Base-by-base conservation (phyloP, 2,888 invertebrate species). In the Anoplius nigerrimus region DNA sequence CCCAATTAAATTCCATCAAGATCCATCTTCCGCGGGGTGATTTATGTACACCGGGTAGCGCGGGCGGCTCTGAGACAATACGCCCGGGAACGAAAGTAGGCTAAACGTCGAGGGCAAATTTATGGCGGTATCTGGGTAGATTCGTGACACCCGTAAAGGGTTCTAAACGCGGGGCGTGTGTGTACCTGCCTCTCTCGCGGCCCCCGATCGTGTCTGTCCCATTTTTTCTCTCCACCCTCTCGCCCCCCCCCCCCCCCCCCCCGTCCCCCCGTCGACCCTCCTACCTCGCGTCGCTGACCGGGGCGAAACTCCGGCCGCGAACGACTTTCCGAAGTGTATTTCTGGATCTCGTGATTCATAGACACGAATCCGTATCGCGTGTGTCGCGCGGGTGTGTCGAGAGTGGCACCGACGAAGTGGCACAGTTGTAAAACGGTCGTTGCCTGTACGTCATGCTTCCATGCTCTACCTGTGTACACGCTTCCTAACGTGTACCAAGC, bases 291-390 rank as follows among this genome's bases (percentile, higher is more conserved):
- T 18, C 64, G 16, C 54, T 42, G 63, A 24, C 45, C 53, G 51
- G 43, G 24, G 34, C 34, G 11, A 34, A 34, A 34, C 34, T 6
- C 34, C 11, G 4, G 16, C 59, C 51, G 54, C 60, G 51, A 69
- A 64, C 34, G 8, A n/a, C 4, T 34, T 34, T 34, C 68, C 59
- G 66, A 34, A 34, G 34, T 34, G 34, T 77, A 79, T 77, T 78
- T 79, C 70, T 60, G 69, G 70, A 65, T 67, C 58, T 64, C 59
- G 57, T 79, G 79, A 77, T 75, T 77, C 77, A 71, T 53, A 51
- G 51, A 11, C 62, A 16, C 18, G 64, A 63, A 72, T 70, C 64
- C 42, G 18, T 34, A 45, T 52, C 18, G 21, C 16, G 22, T 15
- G 58, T 22, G 46, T 60, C 34, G 55, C 16, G 55, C 34, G 55